Evolutionary conservation across 2,888 invertebrate species (phyloP).

Genomic region (Monochamus alternatus): DNA sequence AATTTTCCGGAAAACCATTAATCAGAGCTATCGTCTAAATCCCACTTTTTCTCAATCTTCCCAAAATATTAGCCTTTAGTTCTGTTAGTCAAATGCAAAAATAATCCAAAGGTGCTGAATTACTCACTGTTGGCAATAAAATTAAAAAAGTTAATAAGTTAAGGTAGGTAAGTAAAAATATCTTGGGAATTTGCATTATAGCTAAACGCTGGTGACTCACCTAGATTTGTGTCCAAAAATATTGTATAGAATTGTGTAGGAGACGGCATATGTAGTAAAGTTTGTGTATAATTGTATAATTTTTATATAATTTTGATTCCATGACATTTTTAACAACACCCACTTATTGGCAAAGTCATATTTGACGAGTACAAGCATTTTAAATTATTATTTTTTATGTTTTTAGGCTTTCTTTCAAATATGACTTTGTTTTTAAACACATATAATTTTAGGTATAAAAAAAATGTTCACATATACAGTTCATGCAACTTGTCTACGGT

Average conservation of each 20-base stretch:
- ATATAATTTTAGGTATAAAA: constrained; percentile 39
- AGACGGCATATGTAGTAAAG: constrained; percentile 38
- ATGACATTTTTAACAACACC: constrained; percentile 30
- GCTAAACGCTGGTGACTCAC: constrained; percentile 52
- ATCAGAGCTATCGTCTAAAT: background rate
- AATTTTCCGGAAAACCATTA: constrained; percentile 1
- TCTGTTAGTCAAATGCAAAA: constrained; percentile 34
- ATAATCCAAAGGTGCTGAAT: constrained; percentile 1
- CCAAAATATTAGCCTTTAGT: constrained; percentile 13
- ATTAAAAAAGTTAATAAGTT: constrained; percentile 24
- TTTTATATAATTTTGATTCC: constrained; percentile 9
- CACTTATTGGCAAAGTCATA: constrained; percentile 28
- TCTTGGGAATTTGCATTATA: constrained; percentile 25
- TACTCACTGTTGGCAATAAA: background rate
- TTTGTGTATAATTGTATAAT: constrained; percentile 22
- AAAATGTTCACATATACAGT: constrained; percentile 32
- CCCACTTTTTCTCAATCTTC: constrained; percentile 8
- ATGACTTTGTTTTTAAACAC: constrained; percentile 43
- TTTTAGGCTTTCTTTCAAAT: constrained; percentile 41
- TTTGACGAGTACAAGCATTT: background rate
- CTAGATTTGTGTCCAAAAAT: constrained; percentile 55
- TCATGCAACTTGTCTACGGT: constrained; percentile 63
- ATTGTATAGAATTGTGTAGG: constrained; percentile 51
- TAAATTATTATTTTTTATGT: background rate
- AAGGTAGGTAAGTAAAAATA: constrained; percentile 21